phyloP scores from a whole-genome alignment of 2,888 invertebrate species.

The Lissonota sp. region DNA sequence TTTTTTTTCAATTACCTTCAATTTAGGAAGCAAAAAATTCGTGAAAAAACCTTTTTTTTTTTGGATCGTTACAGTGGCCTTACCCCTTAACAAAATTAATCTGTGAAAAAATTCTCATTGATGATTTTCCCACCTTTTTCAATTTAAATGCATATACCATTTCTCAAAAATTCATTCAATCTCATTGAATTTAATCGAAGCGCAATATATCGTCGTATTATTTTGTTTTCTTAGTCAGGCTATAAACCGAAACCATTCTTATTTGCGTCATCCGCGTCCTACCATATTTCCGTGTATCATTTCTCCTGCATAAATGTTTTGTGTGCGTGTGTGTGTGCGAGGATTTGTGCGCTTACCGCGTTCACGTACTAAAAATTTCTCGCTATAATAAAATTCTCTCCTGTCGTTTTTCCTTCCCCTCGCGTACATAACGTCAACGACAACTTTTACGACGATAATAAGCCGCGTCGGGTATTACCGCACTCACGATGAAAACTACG shows the following conservation, averaged over 20 bases:
- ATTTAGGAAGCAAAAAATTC: too few species aligned
- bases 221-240: not conserved
- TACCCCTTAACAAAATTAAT: too few species aligned
- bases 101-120: not conserved
- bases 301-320: not conserved
- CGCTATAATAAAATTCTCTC: slow-evolving; percentile 56
- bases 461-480: slow-evolving; percentile 69
- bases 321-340: not conserved
- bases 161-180: not conserved
- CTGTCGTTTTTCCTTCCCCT: not conserved
- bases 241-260: slow-evolving; percentile 1
- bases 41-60: too few species aligned
- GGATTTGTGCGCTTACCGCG: not conserved
- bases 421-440: slow-evolving; percentile 31
- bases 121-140: not conserved
- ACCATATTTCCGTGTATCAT: slow-evolving; percentile 1
- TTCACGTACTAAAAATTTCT: slow-evolving; percentile 28
- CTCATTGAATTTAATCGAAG: not conserved
- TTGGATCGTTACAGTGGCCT: too few species aligned
- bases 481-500: slow-evolving; percentile 58
- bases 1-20: too few species aligned
- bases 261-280: slow-evolving; percentile 1
- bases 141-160: not conserved
- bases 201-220: not conserved
- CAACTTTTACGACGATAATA: slow-evolving; percentile 76